Percentiles rank a stretch among this genome's conserved stretches.
These are phyloP conservation scores for Prostheceraeus crozeri DNA, from an alignment of 2,888 invertebrate species.

Conservation along the genomic window DNA sequence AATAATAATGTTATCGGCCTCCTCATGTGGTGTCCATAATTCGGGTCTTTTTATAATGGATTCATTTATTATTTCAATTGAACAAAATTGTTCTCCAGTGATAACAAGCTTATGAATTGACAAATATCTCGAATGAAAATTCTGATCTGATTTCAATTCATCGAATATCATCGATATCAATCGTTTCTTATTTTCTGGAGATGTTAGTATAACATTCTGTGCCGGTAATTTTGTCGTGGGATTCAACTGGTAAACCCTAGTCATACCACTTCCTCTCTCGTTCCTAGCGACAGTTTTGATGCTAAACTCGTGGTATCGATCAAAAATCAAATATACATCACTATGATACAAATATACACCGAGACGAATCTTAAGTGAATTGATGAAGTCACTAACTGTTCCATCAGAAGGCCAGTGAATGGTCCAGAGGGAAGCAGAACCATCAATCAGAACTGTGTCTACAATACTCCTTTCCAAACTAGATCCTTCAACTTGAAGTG, in stretches of 20 bases:
- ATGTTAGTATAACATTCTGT: constrained; percentile 38
- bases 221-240: constrained; percentile 37
- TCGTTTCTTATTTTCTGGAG: constrained; percentile 40
- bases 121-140: not conserved
- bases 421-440: not conserved
- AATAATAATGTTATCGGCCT: constrained; percentile 40
- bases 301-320: too few species aligned
- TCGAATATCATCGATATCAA: constrained; percentile 41
- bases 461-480: not conserved
- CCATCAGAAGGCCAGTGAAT: too few species aligned
- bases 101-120: constrained; percentile 17
- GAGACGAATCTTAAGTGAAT: too few species aligned
- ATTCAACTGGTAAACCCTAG: too few species aligned
- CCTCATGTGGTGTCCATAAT: constrained; percentile 41
- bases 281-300: too few species aligned
- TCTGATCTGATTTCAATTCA: constrained; percentile 13
- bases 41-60: constrained; percentile 22
- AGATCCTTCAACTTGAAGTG: not conserved
- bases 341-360: too few species aligned
- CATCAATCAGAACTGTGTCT: not conserved
- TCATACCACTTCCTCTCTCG: too few species aligned
- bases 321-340: too few species aligned
- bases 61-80: constrained; percentile 27
- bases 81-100: constrained; percentile 23
- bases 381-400: too few species aligned